Conservation (phyloP, 2,888 invertebrate species). For the Synergus laeviventris region DNA sequence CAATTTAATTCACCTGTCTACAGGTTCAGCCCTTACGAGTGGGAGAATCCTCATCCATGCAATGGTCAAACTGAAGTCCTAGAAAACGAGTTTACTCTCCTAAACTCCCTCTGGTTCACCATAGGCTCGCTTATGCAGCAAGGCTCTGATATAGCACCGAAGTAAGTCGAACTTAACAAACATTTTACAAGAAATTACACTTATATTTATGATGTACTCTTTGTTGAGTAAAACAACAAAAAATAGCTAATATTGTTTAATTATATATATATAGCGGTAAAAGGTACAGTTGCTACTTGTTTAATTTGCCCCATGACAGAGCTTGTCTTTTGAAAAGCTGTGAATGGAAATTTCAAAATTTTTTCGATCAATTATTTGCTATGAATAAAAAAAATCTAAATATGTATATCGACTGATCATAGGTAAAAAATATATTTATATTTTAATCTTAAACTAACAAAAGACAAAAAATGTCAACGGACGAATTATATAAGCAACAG, state of each 20-base stretch:
- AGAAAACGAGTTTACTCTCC: constrained; percentile 93
- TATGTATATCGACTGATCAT: too few relatives aligned
- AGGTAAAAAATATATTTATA: too few relatives aligned
- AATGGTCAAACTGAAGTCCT: constrained; percentile 89
- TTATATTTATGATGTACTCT: neutral
- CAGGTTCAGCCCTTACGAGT: constrained; percentile 90
- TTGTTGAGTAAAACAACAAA: neutral
- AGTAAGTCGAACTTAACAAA: constrained; percentile 80
- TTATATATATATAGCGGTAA: too few relatives aligned
- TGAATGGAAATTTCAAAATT: too few relatives aligned
- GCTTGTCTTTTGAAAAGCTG: too few relatives aligned
- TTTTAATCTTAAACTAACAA: too few relatives aligned
- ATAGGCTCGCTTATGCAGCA: constrained; percentile 95
- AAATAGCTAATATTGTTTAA: neutral
- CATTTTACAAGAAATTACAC: neutral
- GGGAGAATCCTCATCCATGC: constrained; percentile 92
- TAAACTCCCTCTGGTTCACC: constrained; percentile 97
- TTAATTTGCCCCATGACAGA: too few relatives aligned
- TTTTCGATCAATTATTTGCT: too few relatives aligned
- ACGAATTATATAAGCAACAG: too few relatives aligned
- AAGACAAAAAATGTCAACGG: too few relatives aligned
- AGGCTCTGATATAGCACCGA: constrained; percentile 94
- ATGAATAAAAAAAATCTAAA: too few relatives aligned
- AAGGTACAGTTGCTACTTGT: too few relatives aligned
- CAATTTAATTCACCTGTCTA: constrained; percentile 74